Evolutionary conservation across 2,888 invertebrate species (phyloP), one percentile per base, ranked within the genome.

Genomic region (Ornithoptera alexandrae): DNA sequence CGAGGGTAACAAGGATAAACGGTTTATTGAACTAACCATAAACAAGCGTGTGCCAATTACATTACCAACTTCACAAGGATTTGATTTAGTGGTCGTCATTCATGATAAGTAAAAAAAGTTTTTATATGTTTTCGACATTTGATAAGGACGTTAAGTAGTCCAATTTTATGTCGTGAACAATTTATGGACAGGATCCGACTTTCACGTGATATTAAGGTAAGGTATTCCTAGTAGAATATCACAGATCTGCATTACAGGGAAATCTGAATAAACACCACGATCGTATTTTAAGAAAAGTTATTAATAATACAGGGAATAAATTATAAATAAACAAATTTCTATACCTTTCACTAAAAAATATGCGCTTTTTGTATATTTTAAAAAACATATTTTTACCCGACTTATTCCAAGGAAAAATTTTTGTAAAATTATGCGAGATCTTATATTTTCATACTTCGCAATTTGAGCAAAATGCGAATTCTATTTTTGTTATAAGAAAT

Each of bases 1-100:
- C 30, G 65, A 70, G 66, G 66, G 58, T 66, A 70, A 66, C 69
- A 39, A 58, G 69, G 57, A 62, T 70, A 69, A 69, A 69, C 65
- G 69, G 60, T 69, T 69, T 65, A 69, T 57, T 15, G 63, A 62
- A 62, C 57, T 65, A 69, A 65, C 39, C 42, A 65, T 60, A 65
- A 65, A 20, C 57, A 53, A 61, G 36, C 58, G 36, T 63, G 58
- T 68, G 53, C 63, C 63, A 63, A 61, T 61, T 65, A 65, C 56
- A 57, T 53, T 58, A 58, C 57, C 56, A 57, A 68, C 59, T 30
- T 10, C 59, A 15, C 12, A 59, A n/a, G 20, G 57, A 57, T 22
- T 20, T 4, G 8, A 22, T 57, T 57, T 20, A 20, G 50, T 50
- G 50, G 18, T 39, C 50, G 17, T 50, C 12, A 17, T 17, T 0